These are phyloP conservation scores for Acanthopagrus latus DNA, from an alignment of 2,797 vertebrate genomes.

Conservation along the genomic window DNA sequence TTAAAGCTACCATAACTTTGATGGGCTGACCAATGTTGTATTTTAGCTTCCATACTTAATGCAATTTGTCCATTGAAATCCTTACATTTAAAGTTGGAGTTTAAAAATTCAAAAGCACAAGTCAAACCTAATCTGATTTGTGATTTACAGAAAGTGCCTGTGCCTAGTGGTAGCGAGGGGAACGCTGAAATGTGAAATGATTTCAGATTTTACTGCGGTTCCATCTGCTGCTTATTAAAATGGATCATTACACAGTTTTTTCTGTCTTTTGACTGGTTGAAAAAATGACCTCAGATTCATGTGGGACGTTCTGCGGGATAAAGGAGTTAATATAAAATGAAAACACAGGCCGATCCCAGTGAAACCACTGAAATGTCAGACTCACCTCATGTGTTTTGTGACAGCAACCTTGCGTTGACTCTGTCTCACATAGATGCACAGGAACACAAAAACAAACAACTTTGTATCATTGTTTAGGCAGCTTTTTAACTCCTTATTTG, in stretches of 20 bases:
- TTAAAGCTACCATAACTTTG: too few species aligned
- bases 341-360: not conserved
- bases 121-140: not conserved
- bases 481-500: conserved; percentile 6
- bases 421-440: not conserved
- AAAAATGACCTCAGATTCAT: conserved; percentile 1
- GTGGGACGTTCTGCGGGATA: not conserved
- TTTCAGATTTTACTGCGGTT: not conserved
- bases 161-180: not conserved
- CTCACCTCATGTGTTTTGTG: not conserved
- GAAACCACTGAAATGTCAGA: not conserved
- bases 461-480: not conserved
- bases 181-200: not conserved
- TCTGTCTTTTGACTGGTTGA: conserved; percentile 9
- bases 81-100: not conserved
- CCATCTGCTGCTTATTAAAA: conserved; percentile 11
- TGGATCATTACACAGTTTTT: not conserved
- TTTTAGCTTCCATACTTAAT: not conserved
- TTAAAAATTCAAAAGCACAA: not conserved
- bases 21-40: too few species aligned
- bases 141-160: not conserved
- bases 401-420: not conserved
- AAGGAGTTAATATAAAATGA: not conserved
- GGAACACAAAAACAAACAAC: not conserved
- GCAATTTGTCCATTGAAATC: not conserved